phyloP scores from a whole-genome alignment of 2,888 invertebrate species.

The Nymphalis urticae region DNA sequence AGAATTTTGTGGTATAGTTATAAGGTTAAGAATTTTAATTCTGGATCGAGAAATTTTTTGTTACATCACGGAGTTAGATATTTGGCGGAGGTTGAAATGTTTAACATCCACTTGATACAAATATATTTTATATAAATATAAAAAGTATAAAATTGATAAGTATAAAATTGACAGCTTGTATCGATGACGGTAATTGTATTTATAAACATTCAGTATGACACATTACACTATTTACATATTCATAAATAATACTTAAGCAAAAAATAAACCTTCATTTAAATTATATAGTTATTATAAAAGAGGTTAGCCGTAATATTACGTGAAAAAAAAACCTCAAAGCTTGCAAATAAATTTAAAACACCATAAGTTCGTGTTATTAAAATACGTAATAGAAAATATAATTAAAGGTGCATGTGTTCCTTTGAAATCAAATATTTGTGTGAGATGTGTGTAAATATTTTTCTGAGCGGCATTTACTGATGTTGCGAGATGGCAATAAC shows the following conservation, averaged over 20 bases:
- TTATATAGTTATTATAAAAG: not conserved
- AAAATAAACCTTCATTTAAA: not conserved
- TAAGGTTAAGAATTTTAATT: no score
- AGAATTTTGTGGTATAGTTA: not conserved
- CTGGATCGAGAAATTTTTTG: no score
- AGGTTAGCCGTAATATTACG: not conserved
- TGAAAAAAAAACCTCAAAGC: not conserved
- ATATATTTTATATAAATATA: no score
- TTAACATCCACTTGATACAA: no score
- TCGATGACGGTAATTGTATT: no score
- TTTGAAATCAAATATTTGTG: slow-evolving; percentile 52
- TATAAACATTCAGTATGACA: no score
- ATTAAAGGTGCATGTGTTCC: slow-evolving; percentile 36
- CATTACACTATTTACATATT: no score
- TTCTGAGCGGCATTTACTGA: slow-evolving; percentile 67
- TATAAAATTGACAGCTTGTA: no score
- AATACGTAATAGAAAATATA: slow-evolving; percentile 34
- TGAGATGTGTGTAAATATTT: slow-evolving; percentile 72
- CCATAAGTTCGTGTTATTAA: not conserved
- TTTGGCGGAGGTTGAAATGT: no score
- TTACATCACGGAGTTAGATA: no score
- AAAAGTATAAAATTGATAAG: no score
- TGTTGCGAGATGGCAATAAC: slow-evolving; percentile 69
- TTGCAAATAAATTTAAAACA: slow-evolving; percentile 8
- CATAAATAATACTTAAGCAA: no score